phyloP scores from a whole-genome alignment of 2,888 invertebrate genomes.

The Acanthosepion lycidas region DNA sequence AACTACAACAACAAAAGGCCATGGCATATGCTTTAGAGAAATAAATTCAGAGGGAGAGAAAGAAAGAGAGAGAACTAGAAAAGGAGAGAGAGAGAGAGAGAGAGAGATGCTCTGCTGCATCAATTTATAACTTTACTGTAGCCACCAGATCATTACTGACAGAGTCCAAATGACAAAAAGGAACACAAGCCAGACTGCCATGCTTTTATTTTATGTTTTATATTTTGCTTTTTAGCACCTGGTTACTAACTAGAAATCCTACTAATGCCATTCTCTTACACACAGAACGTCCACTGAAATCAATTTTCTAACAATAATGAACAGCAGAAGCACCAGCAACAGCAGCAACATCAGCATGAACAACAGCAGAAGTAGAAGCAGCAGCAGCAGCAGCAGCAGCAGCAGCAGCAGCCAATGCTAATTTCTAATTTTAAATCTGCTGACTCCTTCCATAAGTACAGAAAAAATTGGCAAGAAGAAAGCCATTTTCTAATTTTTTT shows the following conservation, averaged over 20 bases:
- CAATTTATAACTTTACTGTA: not conserved
- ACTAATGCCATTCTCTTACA: conserved; percentile 33
- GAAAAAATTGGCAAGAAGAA: conserved; percentile 33
- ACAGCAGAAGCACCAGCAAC: conserved; percentile 11
- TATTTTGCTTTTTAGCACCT: not conserved
- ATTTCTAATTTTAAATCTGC: not conserved
- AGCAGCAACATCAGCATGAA: not conserved
- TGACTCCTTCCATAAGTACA: not conserved
- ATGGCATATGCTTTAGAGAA: conserved; percentile 33
- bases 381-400: not conserved
- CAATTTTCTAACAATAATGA: conserved; percentile 33
- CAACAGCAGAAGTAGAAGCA: conserved; percentile 16
- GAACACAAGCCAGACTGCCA: conserved; percentile 33
- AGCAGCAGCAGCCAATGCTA: conserved; percentile 17
- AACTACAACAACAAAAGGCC: conserved; percentile 33
- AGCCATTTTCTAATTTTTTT: conserved; percentile 33
- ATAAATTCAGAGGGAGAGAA: not conserved
- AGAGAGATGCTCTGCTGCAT: conserved; percentile 10
- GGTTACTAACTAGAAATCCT: not conserved
- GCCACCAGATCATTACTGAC: not conserved
- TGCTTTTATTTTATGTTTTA: not conserved
- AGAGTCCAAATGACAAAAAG: conserved; percentile 20
- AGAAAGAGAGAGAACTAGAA: not conserved
- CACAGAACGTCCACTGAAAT: conserved; percentile 33
- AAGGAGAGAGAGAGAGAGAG: not conserved